Evolutionary conservation across 2,797 vertebrate genomes (phyloP).

Genomic region (Cynopterus sphinx): DNA sequence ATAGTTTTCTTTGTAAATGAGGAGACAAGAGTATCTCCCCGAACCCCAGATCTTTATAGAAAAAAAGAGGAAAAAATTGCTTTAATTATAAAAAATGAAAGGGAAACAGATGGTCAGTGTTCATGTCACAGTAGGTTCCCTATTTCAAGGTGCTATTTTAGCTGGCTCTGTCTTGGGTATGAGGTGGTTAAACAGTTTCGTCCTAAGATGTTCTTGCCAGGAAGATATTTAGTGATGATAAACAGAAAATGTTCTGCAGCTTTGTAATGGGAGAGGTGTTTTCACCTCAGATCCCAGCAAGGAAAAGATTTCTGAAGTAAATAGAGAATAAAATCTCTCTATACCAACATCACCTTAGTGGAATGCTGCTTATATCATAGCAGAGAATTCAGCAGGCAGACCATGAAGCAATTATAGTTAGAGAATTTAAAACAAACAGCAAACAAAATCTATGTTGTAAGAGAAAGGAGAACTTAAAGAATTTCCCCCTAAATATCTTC

Average conservation of each 20-base stretch:
- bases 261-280: not conserved
- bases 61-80: not conserved
- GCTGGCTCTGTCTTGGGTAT: not conserved
- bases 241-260: not conserved
- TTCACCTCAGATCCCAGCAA: not conserved
- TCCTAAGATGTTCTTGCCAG: not conserved
- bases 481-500: not conserved
- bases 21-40: not conserved
- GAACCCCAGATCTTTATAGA: not conserved
- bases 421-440: not conserved
- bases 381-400: not conserved
- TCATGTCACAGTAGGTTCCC: not conserved
- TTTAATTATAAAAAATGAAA: not conserved
- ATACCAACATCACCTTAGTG: not conserved
- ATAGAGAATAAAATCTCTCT: not conserved
- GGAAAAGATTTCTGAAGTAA: slow-evolving; percentile 36
- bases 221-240: not conserved
- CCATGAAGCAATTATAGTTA: not conserved
- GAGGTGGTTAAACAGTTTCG: not conserved
- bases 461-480: not conserved
- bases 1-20: slow-evolving; percentile 18
- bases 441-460: not conserved
- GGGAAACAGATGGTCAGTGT: not conserved
- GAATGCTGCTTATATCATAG: not conserved
- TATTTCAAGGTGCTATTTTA: not conserved